Conservation (phyloP, 2,888 invertebrate genomes). For the Troides aeacus region DNA sequence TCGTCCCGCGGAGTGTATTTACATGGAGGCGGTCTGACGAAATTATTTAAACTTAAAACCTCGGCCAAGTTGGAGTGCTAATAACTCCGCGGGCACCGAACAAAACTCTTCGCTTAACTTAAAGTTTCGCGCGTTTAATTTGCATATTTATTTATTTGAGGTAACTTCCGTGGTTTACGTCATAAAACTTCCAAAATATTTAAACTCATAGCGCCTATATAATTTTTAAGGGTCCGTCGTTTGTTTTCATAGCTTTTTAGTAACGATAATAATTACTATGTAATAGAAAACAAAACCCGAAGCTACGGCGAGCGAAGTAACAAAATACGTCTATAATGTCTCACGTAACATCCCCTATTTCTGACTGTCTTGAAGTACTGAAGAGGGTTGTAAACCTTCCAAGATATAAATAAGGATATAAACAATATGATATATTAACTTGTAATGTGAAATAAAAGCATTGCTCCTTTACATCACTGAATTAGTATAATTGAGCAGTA, state of each 20-base stretch:
- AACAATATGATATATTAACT: neutral
- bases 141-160: slow-evolving; percentile 47
- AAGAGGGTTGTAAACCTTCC: too few relatives aligned
- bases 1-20: slow-evolving; percentile 52
- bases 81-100: slow-evolving; percentile 49
- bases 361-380: neutral
- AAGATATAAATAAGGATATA: neutral
- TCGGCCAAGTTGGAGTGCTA: slow-evolving; percentile 56
- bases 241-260: slow-evolving; percentile 4
- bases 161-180: slow-evolving; percentile 31
- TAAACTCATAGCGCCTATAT: slow-evolving; percentile 8
- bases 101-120: slow-evolving; percentile 46
- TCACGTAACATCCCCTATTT: too few relatives aligned
- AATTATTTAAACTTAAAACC: slow-evolving; percentile 64
- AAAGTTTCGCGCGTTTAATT: slow-evolving; percentile 57
- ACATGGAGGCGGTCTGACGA: slow-evolving; percentile 54
- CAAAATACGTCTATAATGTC: too few relatives aligned
- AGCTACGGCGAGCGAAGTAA: too few relatives aligned
- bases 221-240: slow-evolving; percentile 5
- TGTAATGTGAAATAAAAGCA: too few relatives aligned
- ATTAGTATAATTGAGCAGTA: slow-evolving; percentile 9
- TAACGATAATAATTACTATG: too few relatives aligned
- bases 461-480: neutral
- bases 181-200: slow-evolving; percentile 16
- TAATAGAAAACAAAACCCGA: too few relatives aligned